Base-by-base conservation (phyloP, 1,140 invertebrate species). In the Hirudo medicinalis region DNA sequence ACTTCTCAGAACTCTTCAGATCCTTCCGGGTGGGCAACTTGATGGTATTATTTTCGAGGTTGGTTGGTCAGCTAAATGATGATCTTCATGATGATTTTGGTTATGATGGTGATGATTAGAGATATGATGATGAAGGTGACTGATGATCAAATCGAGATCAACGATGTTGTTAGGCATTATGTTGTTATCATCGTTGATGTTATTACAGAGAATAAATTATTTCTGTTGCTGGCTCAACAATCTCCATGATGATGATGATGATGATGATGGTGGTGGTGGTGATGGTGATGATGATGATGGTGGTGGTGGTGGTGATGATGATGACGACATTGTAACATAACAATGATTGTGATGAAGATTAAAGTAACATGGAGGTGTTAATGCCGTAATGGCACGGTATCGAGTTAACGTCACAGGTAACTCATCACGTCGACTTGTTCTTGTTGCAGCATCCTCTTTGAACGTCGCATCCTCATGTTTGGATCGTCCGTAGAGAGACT, bases 1-100 rank as follows among this genome's bases (percentile, higher is more conserved):
- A 97, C 83, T 84, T 97, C 72, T 94, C 90, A 71, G 91, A 97
- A 82, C 97, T 96, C 86, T 97, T 91, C 82, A 95, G 90, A 82
- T 93, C 93, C 20, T 87, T 96, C 66, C 90, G 94, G 81, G 83
- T 88, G 32, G 87, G 90, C 78, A 94, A 92, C 78, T 97, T 97
- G 94, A 90, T 94, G 80, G 86, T 87, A 11, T 86, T 97, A 74
- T 95, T 96, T 86, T 92, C 93, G 6, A 81, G 81, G 82, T 83
- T 76, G 77, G 72, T 63, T 22, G 57, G 22, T 22, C 22, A 25
- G 57, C 22, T 63, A 15, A 63, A 25, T 13, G 29, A 25, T n/a
- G 55, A 15, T 15, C n/a, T 22, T 60, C 4, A 27, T 60, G 55
- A 27, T 60, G 57, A 63, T 63, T 11, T 4, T 32, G 57, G 17